phyloP scores from a whole-genome alignment of 2,113 vertebrate genomes.

The Sus scrofa region T2T-Sscrofa CM000824.6:206112001-206112500 shows the following conservation, averaged over 20 bases:
- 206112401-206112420: not conserved
- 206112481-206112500: not conserved
- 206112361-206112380: not conserved
- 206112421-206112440: not conserved
- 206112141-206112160: too few species aligned
- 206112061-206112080: too few species aligned
- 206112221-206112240: too few species aligned
- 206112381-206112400: not conserved
- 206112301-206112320: not conserved
- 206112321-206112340: not conserved
- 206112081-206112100: too few species aligned
- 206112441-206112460: not conserved
- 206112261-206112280: too few species aligned
- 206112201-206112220: too few species aligned
- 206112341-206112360: not conserved
- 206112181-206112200: too few species aligned
- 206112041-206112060: too few species aligned
- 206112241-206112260: too few species aligned
- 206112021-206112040: constrained; percentile 71
- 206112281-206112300: not conserved
- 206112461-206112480: not conserved
- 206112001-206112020: constrained; percentile 77
- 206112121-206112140: too few species aligned
- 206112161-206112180: too few species aligned
- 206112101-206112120: too few species aligned